Percentiles rank a stretch among this genome's conserved stretches.
phyloP scores from a whole-genome alignment of 2,888 invertebrate genomes.

The Nineta flava region DNA sequence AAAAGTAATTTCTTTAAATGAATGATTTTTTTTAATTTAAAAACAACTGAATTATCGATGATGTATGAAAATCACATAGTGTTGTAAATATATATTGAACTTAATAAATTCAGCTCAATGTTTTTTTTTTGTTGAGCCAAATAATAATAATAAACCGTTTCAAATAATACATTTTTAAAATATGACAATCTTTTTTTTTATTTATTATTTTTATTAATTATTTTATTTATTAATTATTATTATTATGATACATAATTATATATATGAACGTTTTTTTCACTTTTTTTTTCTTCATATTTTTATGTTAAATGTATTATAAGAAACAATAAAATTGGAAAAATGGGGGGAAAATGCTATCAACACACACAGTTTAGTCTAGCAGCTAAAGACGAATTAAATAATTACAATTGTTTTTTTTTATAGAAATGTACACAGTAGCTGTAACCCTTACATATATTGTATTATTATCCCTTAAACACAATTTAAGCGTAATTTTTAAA shows the following conservation, averaged over 20 bases:
- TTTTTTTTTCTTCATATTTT: not conserved
- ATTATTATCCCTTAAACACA: too few relatives aligned
- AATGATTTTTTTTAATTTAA: conserved; percentile 6
- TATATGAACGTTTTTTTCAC: not conserved
- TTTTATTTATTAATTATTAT: too few relatives aligned
- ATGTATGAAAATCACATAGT: conserved; percentile 8
- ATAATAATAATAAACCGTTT: conserved; percentile 1
- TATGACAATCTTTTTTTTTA: not conserved
- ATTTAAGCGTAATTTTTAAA: too few relatives aligned
- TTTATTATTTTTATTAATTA: too few relatives aligned
- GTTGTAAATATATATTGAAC: conserved; percentile 4
- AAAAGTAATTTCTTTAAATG: conserved; percentile 4
- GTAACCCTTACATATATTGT: too few relatives aligned
- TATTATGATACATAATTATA: not conserved
- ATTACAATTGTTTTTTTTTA: not conserved
- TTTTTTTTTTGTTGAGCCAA: not conserved
- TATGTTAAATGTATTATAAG: not conserved
- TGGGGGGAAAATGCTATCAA: conserved; percentile 1
- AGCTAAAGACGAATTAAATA: conserved; percentile 2
- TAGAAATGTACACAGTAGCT: not conserved
- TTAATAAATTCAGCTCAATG: not conserved
- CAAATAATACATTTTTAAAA: conserved; percentile 2
- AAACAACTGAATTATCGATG: conserved; percentile 7
- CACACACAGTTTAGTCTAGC: conserved; percentile 1
- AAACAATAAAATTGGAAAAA: conserved; percentile 3